These are phyloP conservation scores for Exocentrus adspersus DNA, from an alignment of 2,888 invertebrate species.

Conservation along the genomic window DNA sequence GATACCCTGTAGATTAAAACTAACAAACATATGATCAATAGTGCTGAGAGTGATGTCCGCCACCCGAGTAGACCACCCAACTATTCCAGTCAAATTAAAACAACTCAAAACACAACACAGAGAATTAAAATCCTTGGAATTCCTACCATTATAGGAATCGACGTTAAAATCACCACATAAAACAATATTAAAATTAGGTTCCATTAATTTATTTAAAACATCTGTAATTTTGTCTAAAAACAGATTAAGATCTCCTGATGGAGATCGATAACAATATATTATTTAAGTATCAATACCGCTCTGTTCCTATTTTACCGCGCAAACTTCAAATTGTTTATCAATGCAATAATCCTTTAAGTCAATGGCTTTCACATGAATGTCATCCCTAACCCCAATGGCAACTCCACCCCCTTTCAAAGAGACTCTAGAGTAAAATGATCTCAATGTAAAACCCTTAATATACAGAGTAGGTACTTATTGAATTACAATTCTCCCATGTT, in stretches of 20 bases:
- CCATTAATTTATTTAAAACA: background rate
- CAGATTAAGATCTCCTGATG: background rate
- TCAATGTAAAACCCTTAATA: background rate
- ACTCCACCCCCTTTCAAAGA: background rate
- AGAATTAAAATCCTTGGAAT: background rate
- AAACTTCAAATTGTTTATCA: constrained; percentile 12
- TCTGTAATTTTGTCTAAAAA: background rate
- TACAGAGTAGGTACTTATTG: background rate
- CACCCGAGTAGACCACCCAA: background rate
- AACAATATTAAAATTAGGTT: background rate
- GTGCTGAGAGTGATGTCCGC: background rate
- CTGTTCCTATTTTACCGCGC: background rate
- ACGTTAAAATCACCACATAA: constrained; percentile 4
- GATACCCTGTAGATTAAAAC: too few species aligned
- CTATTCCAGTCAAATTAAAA: background rate
- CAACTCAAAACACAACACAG: background rate
- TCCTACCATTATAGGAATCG: background rate
- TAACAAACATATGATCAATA: background rate
- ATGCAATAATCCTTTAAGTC: background rate
- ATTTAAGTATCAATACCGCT: background rate
- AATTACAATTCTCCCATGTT: too few species aligned
- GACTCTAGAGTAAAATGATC: background rate
- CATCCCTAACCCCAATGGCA: constrained; percentile 2
- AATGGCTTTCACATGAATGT: background rate
- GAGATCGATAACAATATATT: constrained; percentile 13